Evolutionary conservation across 2,888 invertebrate genomes (phyloP).

Genomic region (Tromatobia lineatoria): DNA sequence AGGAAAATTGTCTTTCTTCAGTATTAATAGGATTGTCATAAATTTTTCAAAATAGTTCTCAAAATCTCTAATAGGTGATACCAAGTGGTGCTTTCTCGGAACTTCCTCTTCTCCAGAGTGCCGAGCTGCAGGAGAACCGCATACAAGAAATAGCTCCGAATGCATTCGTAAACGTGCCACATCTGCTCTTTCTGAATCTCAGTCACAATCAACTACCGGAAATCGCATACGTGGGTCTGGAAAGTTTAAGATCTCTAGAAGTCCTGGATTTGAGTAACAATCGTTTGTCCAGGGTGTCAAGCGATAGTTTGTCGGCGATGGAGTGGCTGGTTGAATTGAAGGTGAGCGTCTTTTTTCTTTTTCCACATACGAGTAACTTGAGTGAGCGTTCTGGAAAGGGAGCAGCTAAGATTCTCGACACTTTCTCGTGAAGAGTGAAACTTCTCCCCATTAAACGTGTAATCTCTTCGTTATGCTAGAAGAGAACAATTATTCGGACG

Average conservation of each 20-base stretch:
- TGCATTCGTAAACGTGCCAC: constrained; percentile 92
- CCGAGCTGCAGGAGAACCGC: constrained; percentile 93
- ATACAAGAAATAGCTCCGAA: constrained; percentile 90
- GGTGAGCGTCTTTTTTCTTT: constrained; percentile 79
- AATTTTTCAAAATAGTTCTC: no score
- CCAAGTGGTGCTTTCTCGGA: constrained; percentile 92
- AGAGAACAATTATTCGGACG: constrained; percentile 75
- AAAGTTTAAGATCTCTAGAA: constrained; percentile 92
- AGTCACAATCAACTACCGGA: constrained; percentile 92
- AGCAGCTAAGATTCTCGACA: constrained; percentile 57
- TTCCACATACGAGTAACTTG: background rate
- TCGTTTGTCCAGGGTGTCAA: constrained; percentile 89
- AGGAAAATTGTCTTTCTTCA: no score
- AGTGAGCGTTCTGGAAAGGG: background rate
- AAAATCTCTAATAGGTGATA: constrained; percentile 85
- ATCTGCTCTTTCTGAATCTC: constrained; percentile 93
- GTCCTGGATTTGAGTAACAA: constrained; percentile 95
- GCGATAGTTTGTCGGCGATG: constrained; percentile 90
- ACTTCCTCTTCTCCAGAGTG: constrained; percentile 90
- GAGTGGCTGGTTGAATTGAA: constrained; percentile 95
- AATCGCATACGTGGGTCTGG: constrained; percentile 91
- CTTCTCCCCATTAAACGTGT: constrained; percentile 68
- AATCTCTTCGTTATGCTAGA: constrained; percentile 75
- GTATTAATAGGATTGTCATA: no score
- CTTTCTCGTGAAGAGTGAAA: constrained; percentile 82